A percentile compares a stretch with the other conserved stretches of the same genome.
Conservation (phyloP, 2,113 vertebrate genomes). For the Entomyzon cyanotis region DNA sequence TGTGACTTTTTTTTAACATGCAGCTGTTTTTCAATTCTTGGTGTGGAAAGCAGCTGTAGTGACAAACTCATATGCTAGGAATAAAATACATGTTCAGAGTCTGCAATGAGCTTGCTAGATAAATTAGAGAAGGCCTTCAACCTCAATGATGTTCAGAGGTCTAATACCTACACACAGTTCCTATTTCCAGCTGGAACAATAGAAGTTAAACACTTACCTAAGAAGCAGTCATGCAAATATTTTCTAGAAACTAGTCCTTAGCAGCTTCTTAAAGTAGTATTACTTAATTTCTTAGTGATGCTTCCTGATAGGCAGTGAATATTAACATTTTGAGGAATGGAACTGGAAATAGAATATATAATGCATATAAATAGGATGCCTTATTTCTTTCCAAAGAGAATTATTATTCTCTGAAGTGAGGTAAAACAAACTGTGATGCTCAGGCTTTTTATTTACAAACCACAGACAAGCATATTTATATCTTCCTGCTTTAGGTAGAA, state of each 20-base stretch:
- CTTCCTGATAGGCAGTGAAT: background rate
- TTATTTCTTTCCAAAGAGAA: background rate
- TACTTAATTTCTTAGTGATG: background rate
- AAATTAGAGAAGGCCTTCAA: background rate
- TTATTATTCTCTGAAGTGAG: background rate
- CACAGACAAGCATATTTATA: background rate
- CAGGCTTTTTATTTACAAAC: background rate
- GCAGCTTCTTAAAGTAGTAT: background rate
- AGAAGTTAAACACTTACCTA: background rate
- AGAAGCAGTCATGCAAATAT: background rate
- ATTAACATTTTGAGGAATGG: background rate
- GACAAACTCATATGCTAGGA: background rate
- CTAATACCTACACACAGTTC: background rate
- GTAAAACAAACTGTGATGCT: background rate
- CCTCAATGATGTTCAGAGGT: background rate
- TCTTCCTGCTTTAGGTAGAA: background rate
- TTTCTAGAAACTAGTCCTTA: background rate
- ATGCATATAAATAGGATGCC: background rate
- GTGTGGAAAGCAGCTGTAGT: background rate
- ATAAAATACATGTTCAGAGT: background rate
- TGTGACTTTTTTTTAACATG: background rate
- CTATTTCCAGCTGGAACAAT: background rate
- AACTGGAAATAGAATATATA: background rate
- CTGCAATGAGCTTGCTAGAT: background rate
- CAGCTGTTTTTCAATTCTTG: background rate